Base-by-base conservation (phyloP, 2,888 invertebrate species). In the Nymphalis c-album region DNA sequence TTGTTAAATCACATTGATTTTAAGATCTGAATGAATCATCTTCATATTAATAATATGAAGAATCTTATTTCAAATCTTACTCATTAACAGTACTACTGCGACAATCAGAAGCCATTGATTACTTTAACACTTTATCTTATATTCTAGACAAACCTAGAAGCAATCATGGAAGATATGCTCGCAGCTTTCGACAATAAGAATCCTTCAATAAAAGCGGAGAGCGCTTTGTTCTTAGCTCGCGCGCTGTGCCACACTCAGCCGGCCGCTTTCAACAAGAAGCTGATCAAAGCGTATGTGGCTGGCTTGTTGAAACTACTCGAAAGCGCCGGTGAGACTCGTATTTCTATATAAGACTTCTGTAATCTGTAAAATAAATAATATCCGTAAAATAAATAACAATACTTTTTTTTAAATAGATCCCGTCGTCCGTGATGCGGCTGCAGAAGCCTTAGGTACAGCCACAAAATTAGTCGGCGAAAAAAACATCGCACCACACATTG, bases 381-480 rank as follows among this genome's bases (percentile, higher is more conserved):
- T n/a, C n/a, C n/a, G n/a, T n/a, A n/a, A n/a, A n/a, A n/a, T n/a
- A n/a, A n/a, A n/a, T n/a, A n/a, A n/a, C 16, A 35, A 8, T n/a
- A 40, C 18, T 58, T 40, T 7, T 58, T 18, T 18, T n/a, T 58
- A 18, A 18, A 7, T 93, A 91, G 98, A 99, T 91, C 97, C 97
- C 0, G 94, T 94, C 1, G 99, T 99, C 0, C 93, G 99, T 77
- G 99, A 99, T 82, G 96, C 96, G 67, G 96, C 98, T 0, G 97
- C 97, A 0, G 97, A 98, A 82, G 98, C 99, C 0, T 87, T 99
- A 18, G 99, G 99, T 13, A 98, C 98, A 0, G 95, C 98, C 0
- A 96, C 98, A 92, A 98, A 98, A 86, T 94, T 98, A 6, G 96
- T 99, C 16, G 97, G 98, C 1, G 99, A 99, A 80, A 98, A 98